Conservation (phyloP, 1,140 invertebrate genomes). For the Camponotus pennsylvanicus region DNA sequence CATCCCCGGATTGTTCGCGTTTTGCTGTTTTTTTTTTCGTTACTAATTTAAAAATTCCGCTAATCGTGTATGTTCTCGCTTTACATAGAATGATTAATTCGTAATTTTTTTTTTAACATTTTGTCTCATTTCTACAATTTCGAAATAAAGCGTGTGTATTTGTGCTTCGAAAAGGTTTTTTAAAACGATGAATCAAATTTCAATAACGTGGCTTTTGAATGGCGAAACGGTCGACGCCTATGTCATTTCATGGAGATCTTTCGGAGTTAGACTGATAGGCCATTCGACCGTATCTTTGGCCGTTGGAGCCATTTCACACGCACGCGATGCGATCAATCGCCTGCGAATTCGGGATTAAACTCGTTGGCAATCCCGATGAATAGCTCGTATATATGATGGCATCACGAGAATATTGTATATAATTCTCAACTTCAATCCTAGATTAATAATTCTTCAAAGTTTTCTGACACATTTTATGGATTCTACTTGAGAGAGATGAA, state of each 20-base stretch:
- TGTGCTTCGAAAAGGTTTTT: not conserved
- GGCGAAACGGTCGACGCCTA: not conserved
- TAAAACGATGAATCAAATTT: not conserved
- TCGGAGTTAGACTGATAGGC: not conserved
- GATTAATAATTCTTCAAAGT: not conserved
- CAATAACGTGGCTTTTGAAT: constrained; percentile 24
- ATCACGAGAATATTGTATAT: not conserved
- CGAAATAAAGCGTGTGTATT: too few species aligned
- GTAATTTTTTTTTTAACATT: not conserved
- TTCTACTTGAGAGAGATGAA: too few species aligned
- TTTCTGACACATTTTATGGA: not conserved
- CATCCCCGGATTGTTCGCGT: not conserved
- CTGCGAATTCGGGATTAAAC: constrained; percentile 25
- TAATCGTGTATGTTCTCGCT: not conserved
- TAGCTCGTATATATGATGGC: not conserved
- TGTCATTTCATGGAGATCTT: constrained; percentile 2
- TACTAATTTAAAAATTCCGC: not conserved
- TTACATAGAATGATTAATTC: too few species aligned
- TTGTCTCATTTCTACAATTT: not conserved
- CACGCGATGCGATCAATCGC: constrained; percentile 32
- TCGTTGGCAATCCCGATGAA: not conserved
- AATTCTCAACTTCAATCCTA: not conserved
- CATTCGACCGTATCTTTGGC: constrained; percentile 33
- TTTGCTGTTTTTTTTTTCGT: not conserved
- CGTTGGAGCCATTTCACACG: constrained; percentile 43